Conservation (phyloP, 2,888 invertebrate genomes). For the Hofmannophila pseudospretella region DNA sequence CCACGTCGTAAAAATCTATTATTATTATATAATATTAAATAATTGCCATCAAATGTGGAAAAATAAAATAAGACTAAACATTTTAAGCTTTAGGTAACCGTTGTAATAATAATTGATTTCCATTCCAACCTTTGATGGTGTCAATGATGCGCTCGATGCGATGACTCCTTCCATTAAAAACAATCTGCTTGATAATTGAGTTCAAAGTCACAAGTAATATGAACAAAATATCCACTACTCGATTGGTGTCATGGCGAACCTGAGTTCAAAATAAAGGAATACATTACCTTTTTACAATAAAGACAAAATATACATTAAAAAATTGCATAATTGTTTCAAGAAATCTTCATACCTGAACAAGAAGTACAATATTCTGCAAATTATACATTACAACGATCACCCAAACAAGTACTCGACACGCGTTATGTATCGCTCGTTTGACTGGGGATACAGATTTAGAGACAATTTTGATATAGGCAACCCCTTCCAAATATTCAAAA, state of each 20-base stretch:
- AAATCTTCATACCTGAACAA: slow-evolving; percentile 51
- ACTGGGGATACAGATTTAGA: neutral
- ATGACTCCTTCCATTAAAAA: neutral
- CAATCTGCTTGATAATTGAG: neutral
- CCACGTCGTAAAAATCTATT: no score
- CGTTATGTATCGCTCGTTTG: neutral
- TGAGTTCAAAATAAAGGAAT: no score
- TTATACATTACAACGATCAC: slow-evolving; percentile 43
- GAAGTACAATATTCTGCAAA: slow-evolving; percentile 49
- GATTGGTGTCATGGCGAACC: neutral
- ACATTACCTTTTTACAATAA: no score
- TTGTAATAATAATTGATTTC: no score
- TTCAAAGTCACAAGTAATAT: neutral
- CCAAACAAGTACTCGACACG: slow-evolving; percentile 23
- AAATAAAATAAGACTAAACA: no score
- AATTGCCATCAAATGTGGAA: no score
- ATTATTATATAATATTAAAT: no score
- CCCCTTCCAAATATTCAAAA: slow-evolving; percentile 41
- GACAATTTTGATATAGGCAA: neutral
- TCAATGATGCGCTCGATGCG: neutral
- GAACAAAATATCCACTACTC: neutral
- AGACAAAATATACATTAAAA: no score
- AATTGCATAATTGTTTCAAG: no score
- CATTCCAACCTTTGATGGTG: neutral
- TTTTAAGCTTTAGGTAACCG: no score